Conservation (phyloP, 2,113 vertebrate species). For the Clarias batrachus region DNA sequence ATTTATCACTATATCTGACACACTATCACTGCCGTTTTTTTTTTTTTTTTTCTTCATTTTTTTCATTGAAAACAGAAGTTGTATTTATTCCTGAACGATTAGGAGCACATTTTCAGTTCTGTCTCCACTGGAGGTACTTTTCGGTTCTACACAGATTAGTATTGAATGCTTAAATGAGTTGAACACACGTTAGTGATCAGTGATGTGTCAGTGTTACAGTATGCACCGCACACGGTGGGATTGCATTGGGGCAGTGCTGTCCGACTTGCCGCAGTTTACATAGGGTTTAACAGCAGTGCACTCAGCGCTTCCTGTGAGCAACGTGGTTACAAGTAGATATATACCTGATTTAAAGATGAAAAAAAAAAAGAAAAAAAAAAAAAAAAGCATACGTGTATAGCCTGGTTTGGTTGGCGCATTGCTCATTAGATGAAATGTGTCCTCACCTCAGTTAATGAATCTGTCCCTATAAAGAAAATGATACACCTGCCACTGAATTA, state of each 20-base stretch:
- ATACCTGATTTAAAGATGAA: conserved; percentile 9
- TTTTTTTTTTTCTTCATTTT: too few relatives aligned
- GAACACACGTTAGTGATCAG: not conserved
- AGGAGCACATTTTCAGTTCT: not conserved
- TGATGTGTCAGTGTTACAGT: not conserved
- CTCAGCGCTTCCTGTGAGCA: not conserved
- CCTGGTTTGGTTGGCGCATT: not conserved
- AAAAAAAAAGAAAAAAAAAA: not conserved
- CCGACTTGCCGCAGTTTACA: conserved; percentile 23
- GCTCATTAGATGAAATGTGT: not conserved
- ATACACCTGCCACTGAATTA: not conserved
- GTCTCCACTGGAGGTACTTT: not conserved
- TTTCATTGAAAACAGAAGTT: not conserved
- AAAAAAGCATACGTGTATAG: not conserved
- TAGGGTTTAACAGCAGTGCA: conserved; percentile 3
- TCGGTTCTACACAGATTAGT: too few relatives aligned
- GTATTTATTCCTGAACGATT: not conserved
- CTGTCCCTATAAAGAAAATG: not conserved
- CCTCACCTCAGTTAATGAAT: not conserved
- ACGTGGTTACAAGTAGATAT: not conserved
- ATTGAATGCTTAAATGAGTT: not conserved
- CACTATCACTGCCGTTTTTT: not conserved
- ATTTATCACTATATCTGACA: not conserved
- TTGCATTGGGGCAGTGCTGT: not conserved
- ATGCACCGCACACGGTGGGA: too few relatives aligned